Percentiles rank a stretch among this genome's conserved stretches.
These are phyloP conservation scores for Electrona antarctica DNA, from an alignment of 2,113 vertebrate genomes.

Conservation along the genomic window DNA sequence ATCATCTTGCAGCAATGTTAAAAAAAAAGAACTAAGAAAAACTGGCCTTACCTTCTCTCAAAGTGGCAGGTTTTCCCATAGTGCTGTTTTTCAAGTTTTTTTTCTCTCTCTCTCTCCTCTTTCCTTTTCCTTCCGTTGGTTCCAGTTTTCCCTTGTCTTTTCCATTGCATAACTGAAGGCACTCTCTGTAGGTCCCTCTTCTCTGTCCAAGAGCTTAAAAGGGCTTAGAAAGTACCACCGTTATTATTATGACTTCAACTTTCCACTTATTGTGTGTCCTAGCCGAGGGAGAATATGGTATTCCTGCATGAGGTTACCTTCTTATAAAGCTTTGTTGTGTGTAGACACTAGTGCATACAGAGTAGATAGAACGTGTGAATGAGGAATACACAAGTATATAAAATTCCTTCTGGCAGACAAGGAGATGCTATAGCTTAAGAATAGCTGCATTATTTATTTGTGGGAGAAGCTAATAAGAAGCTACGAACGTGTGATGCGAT, in stretches of 20 bases:
- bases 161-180: conserved; percentile 73
- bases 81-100: conserved; percentile 58
- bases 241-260: conserved; percentile 65
- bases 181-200: conserved; percentile 63
- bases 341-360: too few species aligned
- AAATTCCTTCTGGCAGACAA: too few species aligned
- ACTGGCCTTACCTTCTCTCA: conserved; percentile 64
- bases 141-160: conserved; percentile 66
- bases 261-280: conserved; percentile 70
- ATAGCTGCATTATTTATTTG: too few species aligned
- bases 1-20: conserved; percentile 54
- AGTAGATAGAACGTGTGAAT: too few species aligned
- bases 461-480: too few species aligned
- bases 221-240: conserved; percentile 65
- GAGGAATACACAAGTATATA: too few species aligned
- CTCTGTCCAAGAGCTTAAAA: conserved; percentile 67
- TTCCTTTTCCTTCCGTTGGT: conserved; percentile 44
- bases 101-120: conserved; percentile 46
- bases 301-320: conserved; percentile 39
- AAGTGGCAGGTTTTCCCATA: conserved; percentile 61
- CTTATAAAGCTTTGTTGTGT: background rate
- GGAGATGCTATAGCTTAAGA: too few species aligned
- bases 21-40: conserved; percentile 49
- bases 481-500: too few species aligned
- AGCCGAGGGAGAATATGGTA: conserved; percentile 41